Evolutionary conservation across 2,113 vertebrate genomes (phyloP).

Genomic region (Sander vitreus): DNA sequence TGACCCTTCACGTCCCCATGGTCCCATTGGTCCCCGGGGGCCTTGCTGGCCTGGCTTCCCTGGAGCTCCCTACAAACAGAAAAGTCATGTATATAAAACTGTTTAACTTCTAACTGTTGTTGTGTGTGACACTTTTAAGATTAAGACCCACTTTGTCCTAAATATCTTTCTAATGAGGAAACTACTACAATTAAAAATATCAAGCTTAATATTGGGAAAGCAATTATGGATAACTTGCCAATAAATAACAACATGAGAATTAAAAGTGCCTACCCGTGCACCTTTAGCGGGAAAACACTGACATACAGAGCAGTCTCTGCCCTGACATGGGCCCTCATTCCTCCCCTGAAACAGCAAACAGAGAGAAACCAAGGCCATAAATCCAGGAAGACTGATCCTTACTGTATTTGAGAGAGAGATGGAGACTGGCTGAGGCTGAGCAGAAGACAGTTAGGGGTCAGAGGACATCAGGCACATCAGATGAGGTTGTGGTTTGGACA

Average conservation of each 20-base stretch:
- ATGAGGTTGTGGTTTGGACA: background rate
- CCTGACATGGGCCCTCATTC: slow-evolving; percentile 53
- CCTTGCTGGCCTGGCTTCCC: slow-evolving; percentile 62
- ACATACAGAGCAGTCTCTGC: slow-evolving; percentile 70
- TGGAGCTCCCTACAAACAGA: slow-evolving; percentile 58
- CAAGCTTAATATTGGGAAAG: background rate
- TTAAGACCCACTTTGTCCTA: background rate
- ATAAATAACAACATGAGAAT: background rate
- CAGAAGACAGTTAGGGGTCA: background rate
- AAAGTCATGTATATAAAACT: background rate
- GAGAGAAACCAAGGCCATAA: background rate
- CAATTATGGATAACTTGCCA: background rate
- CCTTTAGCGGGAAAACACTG: slow-evolving; percentile 72
- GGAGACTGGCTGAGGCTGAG: background rate
- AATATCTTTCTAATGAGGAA: background rate
- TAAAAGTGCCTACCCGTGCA: slow-evolving; percentile 56
- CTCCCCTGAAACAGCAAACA: slow-evolving; percentile 54
- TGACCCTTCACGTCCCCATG: slow-evolving; percentile 64
- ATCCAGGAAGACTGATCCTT: background rate
- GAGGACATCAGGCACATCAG: background rate
- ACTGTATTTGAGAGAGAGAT: background rate
- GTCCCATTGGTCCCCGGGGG: slow-evolving; percentile 47
- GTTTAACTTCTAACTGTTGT: background rate
- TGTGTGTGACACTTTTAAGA: background rate
- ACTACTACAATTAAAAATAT: background rate